These are phyloP conservation scores for Glyphotaelius pellucidus DNA, from an alignment of 2,888 invertebrate genomes.

Conservation along the genomic window DNA sequence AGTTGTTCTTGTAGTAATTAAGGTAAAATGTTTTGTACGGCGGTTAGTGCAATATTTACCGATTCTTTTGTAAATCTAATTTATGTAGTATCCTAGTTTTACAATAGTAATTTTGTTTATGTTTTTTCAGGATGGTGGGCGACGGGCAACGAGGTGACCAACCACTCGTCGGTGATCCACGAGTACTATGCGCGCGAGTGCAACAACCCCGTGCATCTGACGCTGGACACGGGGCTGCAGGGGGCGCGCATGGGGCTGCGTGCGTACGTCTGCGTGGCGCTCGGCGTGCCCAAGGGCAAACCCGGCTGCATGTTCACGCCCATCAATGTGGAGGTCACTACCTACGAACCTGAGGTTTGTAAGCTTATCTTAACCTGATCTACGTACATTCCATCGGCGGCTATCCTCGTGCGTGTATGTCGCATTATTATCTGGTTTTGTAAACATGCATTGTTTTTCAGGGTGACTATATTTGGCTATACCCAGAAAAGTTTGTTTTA, in stretches of 20 bases:
- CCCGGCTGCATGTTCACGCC: constrained; percentile 98
- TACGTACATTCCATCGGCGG: no score
- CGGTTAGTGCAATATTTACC: no score
- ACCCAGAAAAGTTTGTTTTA: no score
- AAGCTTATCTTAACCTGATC: not conserved
- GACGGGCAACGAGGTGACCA: constrained; percentile 97
- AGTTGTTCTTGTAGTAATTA: no score
- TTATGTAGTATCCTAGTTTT: not conserved
- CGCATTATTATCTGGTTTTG: no score
- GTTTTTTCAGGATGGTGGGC: constrained; percentile 92
- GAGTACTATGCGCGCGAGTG: constrained; percentile 98
- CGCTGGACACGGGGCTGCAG: constrained; percentile 94
- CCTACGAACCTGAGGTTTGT: constrained; percentile 92
- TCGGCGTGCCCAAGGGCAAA: constrained; percentile 96
- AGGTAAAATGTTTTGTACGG: no score
- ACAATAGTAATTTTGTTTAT: not conserved
- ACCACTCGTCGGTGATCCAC: constrained; percentile 97
- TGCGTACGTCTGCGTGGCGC: constrained; percentile 93
- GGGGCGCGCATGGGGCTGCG: constrained; percentile 95
- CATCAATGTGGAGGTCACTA: constrained; percentile 90
- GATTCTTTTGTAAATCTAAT: not conserved
- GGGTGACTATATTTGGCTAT: no score
- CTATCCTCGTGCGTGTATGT: no score
- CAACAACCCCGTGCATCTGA: constrained; percentile 95
- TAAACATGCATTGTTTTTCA: no score